A percentile compares a stretch with the other conserved stretches of the same genome.
phyloP scores from a whole-genome alignment of 2,888 invertebrate species.

The Spodoptera exigua region DNA sequence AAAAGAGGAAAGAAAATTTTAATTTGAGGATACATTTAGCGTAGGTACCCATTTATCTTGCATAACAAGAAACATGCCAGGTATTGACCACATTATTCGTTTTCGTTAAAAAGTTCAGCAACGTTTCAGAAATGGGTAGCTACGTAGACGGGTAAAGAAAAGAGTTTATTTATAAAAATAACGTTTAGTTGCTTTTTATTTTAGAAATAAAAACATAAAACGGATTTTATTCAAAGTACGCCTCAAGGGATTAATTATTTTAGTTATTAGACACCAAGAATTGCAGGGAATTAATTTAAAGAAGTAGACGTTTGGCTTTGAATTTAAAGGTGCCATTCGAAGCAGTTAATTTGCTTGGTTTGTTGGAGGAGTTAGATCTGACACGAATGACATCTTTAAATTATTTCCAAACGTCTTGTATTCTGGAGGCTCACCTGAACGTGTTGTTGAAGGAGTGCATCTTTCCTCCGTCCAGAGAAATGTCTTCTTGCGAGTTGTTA shows the following conservation, averaged over 20 bases:
- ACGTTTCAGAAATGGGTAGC: slow-evolving; percentile 39
- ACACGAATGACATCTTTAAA: slow-evolving; percentile 17
- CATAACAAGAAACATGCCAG: background rate
- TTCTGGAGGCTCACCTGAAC: slow-evolving; percentile 90
- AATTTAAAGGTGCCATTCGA: slow-evolving; percentile 32
- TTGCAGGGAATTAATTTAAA: slow-evolving; percentile 1
- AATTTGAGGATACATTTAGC: slow-evolving; percentile 62
- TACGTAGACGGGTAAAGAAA: slow-evolving; percentile 44
- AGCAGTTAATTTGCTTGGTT: background rate
- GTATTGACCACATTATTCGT: background rate
- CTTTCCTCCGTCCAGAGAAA: slow-evolving; percentile 94
- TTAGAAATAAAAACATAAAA: slow-evolving; percentile 26
- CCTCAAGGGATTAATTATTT: slow-evolving; percentile 24
- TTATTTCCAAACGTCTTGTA: slow-evolving; percentile 29
- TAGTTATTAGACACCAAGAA: slow-evolving; percentile 46
- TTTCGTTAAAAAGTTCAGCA: background rate
- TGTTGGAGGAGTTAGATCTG: background rate
- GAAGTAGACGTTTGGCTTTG: slow-evolving; percentile 15
- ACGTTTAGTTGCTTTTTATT: slow-evolving; percentile 23
- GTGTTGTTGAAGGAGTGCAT: slow-evolving; percentile 94
- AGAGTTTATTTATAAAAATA: slow-evolving; percentile 30
- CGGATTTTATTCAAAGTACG: slow-evolving; percentile 2
- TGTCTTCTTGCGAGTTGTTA: slow-evolving; percentile 94
- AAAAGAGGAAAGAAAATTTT: slow-evolving; percentile 82
- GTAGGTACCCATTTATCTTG: slow-evolving; percentile 50